Evolutionary conservation across 2,888 invertebrate genomes (phyloP), one percentile per base, ranked within the genome.

Genomic region (Heliconius erato): DNA sequence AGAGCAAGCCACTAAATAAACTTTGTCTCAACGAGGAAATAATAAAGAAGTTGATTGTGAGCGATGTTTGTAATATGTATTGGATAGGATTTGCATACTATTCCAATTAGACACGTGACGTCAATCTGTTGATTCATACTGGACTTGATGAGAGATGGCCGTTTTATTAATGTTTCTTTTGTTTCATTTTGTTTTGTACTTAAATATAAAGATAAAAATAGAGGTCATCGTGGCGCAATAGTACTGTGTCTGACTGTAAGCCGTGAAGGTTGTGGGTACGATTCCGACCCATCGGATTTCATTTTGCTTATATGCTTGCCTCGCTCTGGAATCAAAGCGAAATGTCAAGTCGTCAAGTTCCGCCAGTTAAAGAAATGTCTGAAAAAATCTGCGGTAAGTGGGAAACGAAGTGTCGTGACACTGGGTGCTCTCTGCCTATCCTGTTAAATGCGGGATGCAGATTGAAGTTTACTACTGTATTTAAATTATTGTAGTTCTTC

Each of bases 101-200:
- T 78, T 78, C 78, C 78, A 78, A 78, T 78, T 78, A 78, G 49
- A 69, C 69, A 59, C 28, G 81, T 81, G 81, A 81, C 81, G 81
- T 81, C 81, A 81, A 28, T 72, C 78, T 19, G 44, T 78, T 78
- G 67, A 78, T 19, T 78, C 78, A 78, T 68, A 54, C 4, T 65
- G n/a, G 26, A 40, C 63, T 63, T 16, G 76, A 11, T 28, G 28
- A 63, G n/a, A n/a, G 76, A 63, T 26, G 26, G 54, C 16, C 63
- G 35, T 6, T 63, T 26, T 63, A 35, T 40, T 76, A 26, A 23
- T 40, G 35, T 7, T 44, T 11, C 3, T 71, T 59, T 59, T 59
- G 19, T 72, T 72, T 49, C 12, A 6, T 44, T 72, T 44, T 28
- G 26, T 19, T 72, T 72, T 26, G 40, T n/a, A 35, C 2, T n/a